Conservation (phyloP, 2,888 invertebrate species). For the Netelia virgata region DNA sequence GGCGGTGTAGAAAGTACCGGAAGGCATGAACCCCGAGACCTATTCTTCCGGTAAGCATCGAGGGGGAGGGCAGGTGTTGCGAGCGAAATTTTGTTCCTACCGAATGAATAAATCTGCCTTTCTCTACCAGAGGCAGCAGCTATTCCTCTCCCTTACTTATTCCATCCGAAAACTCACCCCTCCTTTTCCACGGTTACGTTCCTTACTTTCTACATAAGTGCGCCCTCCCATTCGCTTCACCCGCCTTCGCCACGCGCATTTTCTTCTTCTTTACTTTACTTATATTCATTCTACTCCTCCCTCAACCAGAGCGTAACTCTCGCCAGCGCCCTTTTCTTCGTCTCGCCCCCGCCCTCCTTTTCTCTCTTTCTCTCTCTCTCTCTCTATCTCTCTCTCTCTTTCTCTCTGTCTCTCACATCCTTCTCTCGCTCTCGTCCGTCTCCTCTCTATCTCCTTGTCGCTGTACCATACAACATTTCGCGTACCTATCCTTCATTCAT, state of each 20-base stretch:
- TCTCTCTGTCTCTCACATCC: slow-evolving; percentile 19
- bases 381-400: slow-evolving; percentile 22
- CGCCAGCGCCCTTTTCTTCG: slow-evolving; percentile 15
- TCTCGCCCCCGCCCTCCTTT: background rate
- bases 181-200: slow-evolving; percentile 17
- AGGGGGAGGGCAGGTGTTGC: slow-evolving; percentile 73
- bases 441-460: slow-evolving; percentile 31
- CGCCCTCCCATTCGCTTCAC: slow-evolving; percentile 10
- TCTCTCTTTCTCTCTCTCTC: background rate
- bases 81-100: slow-evolving; percentile 74
- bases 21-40: slow-evolving; percentile 46
- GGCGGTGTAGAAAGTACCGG: slow-evolving; percentile 49
- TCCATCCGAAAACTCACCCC: slow-evolving; percentile 32
- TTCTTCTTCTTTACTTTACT: slow-evolving; percentile 50
- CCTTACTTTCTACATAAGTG: slow-evolving; percentile 13
- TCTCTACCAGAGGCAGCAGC: slow-evolving; percentile 58
- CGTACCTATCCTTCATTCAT: slow-evolving; percentile 33
- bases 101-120: slow-evolving; percentile 77
- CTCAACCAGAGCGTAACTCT: slow-evolving; percentile 37
- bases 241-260: slow-evolving; percentile 30
- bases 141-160: slow-evolving; percentile 60
- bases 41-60: slow-evolving; percentile 48
- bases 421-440: slow-evolving; percentile 54
- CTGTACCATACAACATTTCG: slow-evolving; percentile 35
- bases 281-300: slow-evolving; percentile 58